A percentile compares a stretch with the other conserved stretches of the same genome.
Evolutionary conservation across 1,140 invertebrate species (phyloP).

Genomic region (Drosophila fuyamai): DNA sequence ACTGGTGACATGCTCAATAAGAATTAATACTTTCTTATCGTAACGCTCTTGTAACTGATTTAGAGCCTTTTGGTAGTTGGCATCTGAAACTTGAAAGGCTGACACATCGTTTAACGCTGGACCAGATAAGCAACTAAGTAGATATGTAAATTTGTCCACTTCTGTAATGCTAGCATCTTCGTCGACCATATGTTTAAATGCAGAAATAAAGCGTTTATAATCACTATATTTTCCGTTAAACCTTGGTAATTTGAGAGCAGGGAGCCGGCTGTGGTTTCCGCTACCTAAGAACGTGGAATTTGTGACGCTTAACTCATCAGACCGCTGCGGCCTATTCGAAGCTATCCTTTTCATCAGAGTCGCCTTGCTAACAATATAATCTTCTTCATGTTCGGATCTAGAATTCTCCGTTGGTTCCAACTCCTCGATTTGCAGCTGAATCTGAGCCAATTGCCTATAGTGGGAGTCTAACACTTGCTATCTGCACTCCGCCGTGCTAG

Average conservation of each 20-base stretch:
- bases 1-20: neutral
- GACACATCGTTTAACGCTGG: neutral
- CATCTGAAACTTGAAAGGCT: neutral
- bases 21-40: neutral
- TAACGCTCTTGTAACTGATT: conserved; percentile 1
- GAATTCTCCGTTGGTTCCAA: neutral
- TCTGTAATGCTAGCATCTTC: neutral
- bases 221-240: neutral
- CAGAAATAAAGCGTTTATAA: neutral
- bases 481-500: no score
- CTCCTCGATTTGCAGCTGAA: no score
- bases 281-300: neutral
- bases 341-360: neutral
- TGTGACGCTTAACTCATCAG: neutral
- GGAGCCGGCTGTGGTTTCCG: no score
- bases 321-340: neutral
- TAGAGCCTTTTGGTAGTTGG: neutral
- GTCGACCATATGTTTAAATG: no score
- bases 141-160: neutral
- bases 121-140: neutral
- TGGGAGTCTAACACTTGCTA: no score
- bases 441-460: no score
- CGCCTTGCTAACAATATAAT: conserved; percentile 1
- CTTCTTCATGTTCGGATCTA: neutral
- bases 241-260: neutral